These are phyloP conservation scores for Stenolophus ochropezus DNA, from an alignment of 2,888 invertebrate species.

Conservation along the genomic window DNA sequence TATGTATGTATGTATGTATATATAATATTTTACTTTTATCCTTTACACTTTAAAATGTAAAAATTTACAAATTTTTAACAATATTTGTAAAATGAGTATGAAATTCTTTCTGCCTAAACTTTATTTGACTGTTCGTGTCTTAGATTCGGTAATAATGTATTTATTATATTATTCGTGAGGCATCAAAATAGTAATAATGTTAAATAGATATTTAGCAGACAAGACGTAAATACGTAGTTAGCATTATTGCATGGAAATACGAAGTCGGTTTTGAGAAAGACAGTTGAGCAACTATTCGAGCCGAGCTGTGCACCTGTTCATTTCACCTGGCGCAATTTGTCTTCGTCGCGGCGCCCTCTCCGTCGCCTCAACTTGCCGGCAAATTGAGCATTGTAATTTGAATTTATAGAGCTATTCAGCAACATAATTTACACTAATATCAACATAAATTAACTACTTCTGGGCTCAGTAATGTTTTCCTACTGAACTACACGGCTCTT, in stretches of 20 bases:
- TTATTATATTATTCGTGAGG: no score
- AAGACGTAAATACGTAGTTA: not conserved
- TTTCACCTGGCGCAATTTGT: slow-evolving; percentile 31
- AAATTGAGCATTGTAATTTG: slow-evolving; percentile 55
- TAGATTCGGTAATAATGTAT: no score
- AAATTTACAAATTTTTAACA: no score
- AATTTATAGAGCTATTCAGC: slow-evolving; percentile 50
- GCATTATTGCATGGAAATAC: not conserved
- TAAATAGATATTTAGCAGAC: not conserved
- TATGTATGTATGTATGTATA: no score
- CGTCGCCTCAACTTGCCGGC: slow-evolving; percentile 30
- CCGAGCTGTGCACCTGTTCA: slow-evolving; percentile 1
- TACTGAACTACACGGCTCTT: slow-evolving; percentile 7
- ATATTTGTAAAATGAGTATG: no score
- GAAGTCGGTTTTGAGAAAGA: no score
- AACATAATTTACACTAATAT: slow-evolving; percentile 51
- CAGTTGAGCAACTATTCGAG: not conserved
- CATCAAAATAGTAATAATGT: no score
- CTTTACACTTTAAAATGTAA: no score
- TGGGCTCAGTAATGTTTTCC: slow-evolving; percentile 6
- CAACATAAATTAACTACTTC: slow-evolving; percentile 52
- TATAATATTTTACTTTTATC: no score
- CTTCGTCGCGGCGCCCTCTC: slow-evolving; percentile 23
- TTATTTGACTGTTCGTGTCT: no score
- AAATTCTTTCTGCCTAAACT: no score